phyloP scores from a whole-genome alignment of 2,113 vertebrate species.

The Syngnathus floridae region DNA sequence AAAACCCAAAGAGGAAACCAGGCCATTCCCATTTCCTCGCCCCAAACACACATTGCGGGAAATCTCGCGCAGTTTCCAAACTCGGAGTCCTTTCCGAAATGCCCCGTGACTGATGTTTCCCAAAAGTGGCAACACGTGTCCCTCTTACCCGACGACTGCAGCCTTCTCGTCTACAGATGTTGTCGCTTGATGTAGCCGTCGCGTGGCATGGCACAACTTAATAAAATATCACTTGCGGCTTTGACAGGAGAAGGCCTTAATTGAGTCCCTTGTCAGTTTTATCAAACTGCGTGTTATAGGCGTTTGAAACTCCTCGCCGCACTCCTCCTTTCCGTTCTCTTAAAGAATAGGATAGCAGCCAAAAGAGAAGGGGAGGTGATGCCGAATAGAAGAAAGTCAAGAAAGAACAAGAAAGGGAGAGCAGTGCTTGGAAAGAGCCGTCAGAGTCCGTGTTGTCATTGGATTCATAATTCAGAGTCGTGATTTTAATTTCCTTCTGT shows the following conservation, averaged over 20 bases:
- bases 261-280: conserved; percentile 83
- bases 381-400: conserved; percentile 39
- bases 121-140: conserved; percentile 77
- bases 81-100: conserved; percentile 62
- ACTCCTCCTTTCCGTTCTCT: conserved; percentile 41
- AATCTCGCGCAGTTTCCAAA: conserved; percentile 68
- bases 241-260: conserved; percentile 74
- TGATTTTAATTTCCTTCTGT: conserved; percentile 83
- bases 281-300: conserved; percentile 77
- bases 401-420: conserved; percentile 47
- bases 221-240: conserved; percentile 77
- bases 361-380: conserved; percentile 40
- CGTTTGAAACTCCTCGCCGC: conserved; percentile 66
- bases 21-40: conserved; percentile 30
- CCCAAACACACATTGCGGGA: conserved; percentile 52
- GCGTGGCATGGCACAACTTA: conserved; percentile 70
- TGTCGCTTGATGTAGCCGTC: conserved; percentile 75
- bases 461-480: conserved; percentile 77
- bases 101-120: conserved; percentile 77
- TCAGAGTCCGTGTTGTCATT: conserved; percentile 70
- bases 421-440: conserved; percentile 46
- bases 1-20: conserved; percentile 28
- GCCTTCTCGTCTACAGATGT: conserved; percentile 69
- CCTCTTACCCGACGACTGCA: conserved; percentile 68
- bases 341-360: conserved; percentile 68